Evolutionary conservation across 2,113 vertebrate species (phyloP).

Genomic region (Willisornis vidua): DNA sequence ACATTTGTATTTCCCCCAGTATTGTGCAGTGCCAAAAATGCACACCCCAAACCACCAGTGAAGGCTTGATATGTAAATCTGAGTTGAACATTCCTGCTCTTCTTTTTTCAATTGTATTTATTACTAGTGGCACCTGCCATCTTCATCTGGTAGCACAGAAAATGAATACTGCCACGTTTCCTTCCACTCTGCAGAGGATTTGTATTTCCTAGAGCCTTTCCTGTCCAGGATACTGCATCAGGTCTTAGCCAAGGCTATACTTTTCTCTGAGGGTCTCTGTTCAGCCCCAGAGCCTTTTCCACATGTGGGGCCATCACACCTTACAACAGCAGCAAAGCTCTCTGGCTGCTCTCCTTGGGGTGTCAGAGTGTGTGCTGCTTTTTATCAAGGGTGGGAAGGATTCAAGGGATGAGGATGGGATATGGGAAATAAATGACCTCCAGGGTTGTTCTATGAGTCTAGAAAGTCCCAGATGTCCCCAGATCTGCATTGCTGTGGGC

Average conservation of each 20-base stretch:
- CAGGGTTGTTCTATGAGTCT: background rate
- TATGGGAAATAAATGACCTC: background rate
- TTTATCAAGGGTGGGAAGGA: background rate
- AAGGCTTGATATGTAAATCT: background rate
- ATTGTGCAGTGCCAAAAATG: background rate
- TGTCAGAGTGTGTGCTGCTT: background rate
- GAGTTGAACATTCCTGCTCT: background rate
- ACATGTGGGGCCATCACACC: fast-evolving
- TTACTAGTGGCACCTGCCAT: conserved; percentile 13
- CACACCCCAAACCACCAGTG: background rate
- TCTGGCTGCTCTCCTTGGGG: background rate
- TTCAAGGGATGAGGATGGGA: background rate
- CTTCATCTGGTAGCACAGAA: background rate
- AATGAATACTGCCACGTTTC: fast-evolving
- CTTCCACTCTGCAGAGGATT: fast-evolving
- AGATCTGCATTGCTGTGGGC: background rate
- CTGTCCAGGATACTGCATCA: background rate
- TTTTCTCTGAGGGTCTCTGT: background rate
- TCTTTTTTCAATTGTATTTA: background rate
- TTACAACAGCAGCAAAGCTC: background rate
- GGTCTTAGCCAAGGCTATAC: background rate
- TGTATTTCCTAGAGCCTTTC: fast-evolving
- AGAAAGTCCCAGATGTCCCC: background rate
- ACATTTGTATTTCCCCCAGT: fast-evolving
- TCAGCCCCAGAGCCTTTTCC: background rate